Conservation (phyloP, 1,140 invertebrate species). For the Pectinophora gossypiella region DNA sequence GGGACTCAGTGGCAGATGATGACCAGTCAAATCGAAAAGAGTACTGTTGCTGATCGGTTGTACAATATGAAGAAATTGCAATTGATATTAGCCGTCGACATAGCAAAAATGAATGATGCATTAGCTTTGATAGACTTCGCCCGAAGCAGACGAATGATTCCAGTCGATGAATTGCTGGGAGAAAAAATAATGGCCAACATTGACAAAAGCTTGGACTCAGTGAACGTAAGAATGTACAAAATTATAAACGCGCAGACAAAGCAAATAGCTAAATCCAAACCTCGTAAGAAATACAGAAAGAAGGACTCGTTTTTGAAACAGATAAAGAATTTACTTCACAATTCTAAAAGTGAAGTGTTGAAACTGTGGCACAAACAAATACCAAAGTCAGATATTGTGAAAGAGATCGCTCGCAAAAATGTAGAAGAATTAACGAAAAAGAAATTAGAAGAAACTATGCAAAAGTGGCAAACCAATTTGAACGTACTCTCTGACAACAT, state of each 20-base stretch:
- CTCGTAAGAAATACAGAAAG: slow-evolving; percentile 6
- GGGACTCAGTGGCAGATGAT: slow-evolving; percentile 31
- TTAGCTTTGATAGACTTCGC: slow-evolving; percentile 27
- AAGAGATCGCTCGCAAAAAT: slow-evolving; percentile 4
- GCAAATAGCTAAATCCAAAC: slow-evolving; percentile 2
- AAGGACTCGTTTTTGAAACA: slow-evolving; percentile 36
- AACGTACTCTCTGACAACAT: slow-evolving; percentile 25
- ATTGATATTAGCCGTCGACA: slow-evolving; percentile 29
- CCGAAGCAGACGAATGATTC: slow-evolving; percentile 27
- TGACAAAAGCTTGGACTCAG: slow-evolving; percentile 17
- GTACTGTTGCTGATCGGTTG: slow-evolving; percentile 18
- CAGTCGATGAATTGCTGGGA: slow-evolving; percentile 14
- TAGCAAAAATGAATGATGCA: slow-evolving; percentile 38
- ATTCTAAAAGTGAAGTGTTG: slow-evolving; percentile 36
- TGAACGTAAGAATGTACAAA: slow-evolving; percentile 15
- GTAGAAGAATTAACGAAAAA: slow-evolving; percentile 12
- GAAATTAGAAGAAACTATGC: slow-evolving; percentile 37
- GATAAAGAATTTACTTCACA: slow-evolving; percentile 36
- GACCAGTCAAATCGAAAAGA: slow-evolving; percentile 16
- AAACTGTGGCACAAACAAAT: slow-evolving; percentile 29
- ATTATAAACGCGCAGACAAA: not conserved
- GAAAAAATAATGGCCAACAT: slow-evolving; percentile 29
- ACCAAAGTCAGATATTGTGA: slow-evolving; percentile 31
- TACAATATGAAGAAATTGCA: slow-evolving; percentile 40
- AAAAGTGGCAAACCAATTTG: slow-evolving; percentile 40